A percentile compares a stretch with the other conserved stretches of the same genome.
These are phyloP conservation scores for Troides oblongomaculatus DNA, from an alignment of 2,888 invertebrate species.

Conservation along the genomic window DNA sequence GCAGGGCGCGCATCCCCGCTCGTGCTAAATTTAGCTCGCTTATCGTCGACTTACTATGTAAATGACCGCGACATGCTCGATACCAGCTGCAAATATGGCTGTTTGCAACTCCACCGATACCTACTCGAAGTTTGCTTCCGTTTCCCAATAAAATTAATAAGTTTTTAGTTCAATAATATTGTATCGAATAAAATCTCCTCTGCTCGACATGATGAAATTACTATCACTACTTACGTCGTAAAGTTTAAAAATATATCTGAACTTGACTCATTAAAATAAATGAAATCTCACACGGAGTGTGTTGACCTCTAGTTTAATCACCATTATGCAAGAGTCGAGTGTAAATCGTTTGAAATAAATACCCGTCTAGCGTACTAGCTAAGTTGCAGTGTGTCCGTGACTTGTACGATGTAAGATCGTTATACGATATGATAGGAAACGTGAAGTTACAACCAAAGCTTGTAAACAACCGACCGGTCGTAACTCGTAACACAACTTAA, in stretches of 20 bases:
- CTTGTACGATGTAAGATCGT: neutral
- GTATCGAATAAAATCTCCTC: neutral
- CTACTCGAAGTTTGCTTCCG: constrained; percentile 47
- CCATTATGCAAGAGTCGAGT: constrained; percentile 49
- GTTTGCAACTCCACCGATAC: constrained; percentile 57
- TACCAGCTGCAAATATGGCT: constrained; percentile 72
- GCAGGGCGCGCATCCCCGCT: constrained; percentile 60
- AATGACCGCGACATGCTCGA: constrained; percentile 74
- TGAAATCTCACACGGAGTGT: constrained; percentile 38
- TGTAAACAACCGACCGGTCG: constrained; percentile 27
- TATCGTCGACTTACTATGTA: constrained; percentile 77
- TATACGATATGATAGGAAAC: constrained; percentile 6
- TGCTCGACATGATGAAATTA: neutral
- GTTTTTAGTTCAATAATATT: neutral
- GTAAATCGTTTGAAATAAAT: constrained; percentile 44
- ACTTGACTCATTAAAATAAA: neutral
- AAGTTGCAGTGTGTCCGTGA: constrained; percentile 36
- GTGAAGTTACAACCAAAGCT: constrained; percentile 23
- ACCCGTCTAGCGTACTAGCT: constrained; percentile 40
- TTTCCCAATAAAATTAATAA: neutral
- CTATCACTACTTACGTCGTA: neutral
- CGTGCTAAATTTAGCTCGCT: constrained; percentile 76
- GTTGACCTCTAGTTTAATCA: constrained; percentile 65
- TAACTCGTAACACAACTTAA: constrained; percentile 32
- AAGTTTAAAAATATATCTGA: neutral